Percentiles rank a stretch among this genome's conserved stretches.
Evolutionary conservation across 2,797 vertebrate genomes (phyloP).

Genomic region (Pelobates cultripes): DNA sequence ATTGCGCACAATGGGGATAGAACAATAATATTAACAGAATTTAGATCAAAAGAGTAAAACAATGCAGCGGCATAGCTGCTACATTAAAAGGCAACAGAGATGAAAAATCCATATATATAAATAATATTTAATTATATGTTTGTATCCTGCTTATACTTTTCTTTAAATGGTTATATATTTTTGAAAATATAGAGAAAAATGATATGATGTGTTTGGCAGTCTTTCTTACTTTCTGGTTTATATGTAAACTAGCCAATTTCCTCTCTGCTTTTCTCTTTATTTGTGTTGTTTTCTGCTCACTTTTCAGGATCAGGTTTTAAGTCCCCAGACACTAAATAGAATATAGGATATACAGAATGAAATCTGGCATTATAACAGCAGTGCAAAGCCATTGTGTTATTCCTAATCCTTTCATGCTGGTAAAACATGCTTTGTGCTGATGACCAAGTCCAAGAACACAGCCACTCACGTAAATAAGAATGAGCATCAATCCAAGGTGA

Average conservation of each 20-base stretch:
- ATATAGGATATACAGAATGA: not conserved
- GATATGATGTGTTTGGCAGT: not conserved
- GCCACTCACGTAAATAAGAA: no score
- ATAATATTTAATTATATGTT: no score
- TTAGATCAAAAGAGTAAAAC: constrained; percentile 27
- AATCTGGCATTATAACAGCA: not conserved
- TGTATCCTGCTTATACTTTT: not conserved
- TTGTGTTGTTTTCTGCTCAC: not conserved
- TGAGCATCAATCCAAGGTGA: no score
- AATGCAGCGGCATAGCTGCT: not conserved
- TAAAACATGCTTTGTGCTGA: no score
- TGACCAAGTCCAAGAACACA: no score
- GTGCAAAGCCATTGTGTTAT: not conserved
- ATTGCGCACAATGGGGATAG: not conserved
- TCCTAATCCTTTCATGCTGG: not conserved
- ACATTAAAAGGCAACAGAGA: constrained; percentile 14
- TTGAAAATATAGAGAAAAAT: not conserved
- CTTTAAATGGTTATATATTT: not conserved
- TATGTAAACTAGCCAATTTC: not conserved
- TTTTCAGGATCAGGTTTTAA: not conserved
- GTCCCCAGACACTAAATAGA: not conserved
- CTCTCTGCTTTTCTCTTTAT: not conserved
- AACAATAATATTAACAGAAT: constrained; percentile 13
- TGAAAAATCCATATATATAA: not conserved
- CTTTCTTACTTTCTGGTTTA: not conserved